phyloP scores from a whole-genome alignment of 2,888 invertebrate species.

The Notodonta ziczac region DNA sequence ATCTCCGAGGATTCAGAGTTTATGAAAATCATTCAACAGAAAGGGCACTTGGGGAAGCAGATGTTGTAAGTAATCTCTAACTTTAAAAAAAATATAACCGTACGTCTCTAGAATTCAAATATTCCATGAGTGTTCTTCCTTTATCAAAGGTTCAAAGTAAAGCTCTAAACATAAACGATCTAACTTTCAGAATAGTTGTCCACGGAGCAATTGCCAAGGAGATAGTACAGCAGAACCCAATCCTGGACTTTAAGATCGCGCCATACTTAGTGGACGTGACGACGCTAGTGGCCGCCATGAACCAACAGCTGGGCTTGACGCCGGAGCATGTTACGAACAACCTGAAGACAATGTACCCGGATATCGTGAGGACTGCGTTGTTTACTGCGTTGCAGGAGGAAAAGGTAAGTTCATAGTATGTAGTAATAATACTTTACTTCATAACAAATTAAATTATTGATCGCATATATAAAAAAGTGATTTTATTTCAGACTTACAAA shows the following conservation, averaged over 20 bases:
- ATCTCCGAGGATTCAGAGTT: slow-evolving; percentile 55
- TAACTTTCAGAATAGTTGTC: slow-evolving; percentile 64
- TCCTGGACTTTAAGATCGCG: slow-evolving; percentile 69
- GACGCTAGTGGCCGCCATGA: slow-evolving; percentile 59
- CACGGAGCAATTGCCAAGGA: slow-evolving; percentile 78
- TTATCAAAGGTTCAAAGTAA: neutral
- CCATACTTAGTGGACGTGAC: slow-evolving; percentile 63
- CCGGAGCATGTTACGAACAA: slow-evolving; percentile 43
- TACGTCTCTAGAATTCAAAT: too few relatives aligned
- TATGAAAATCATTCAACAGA: slow-evolving; percentile 53
- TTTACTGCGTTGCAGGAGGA: slow-evolving; percentile 65
- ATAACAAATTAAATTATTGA: too few relatives aligned
- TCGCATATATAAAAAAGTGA: neutral
- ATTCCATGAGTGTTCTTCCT: too few relatives aligned
- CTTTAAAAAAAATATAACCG: too few relatives aligned
- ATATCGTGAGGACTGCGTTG: slow-evolving; percentile 57
- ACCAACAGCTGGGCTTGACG: slow-evolving; percentile 56
- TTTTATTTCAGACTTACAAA: slow-evolving; percentile 62
- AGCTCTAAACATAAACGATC: neutral
- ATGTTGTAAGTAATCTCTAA: slow-evolving; percentile 63
- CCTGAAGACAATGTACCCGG: slow-evolving; percentile 57
- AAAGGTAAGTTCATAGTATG: slow-evolving; percentile 54
- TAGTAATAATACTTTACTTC: too few relatives aligned
- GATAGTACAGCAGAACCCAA: slow-evolving; percentile 70
- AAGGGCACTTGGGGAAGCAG: slow-evolving; percentile 61